Evolutionary conservation across 2,113 vertebrate genomes (phyloP), one percentile per base, ranked within the genome.

Genomic region (Epinephelus moara): DNA sequence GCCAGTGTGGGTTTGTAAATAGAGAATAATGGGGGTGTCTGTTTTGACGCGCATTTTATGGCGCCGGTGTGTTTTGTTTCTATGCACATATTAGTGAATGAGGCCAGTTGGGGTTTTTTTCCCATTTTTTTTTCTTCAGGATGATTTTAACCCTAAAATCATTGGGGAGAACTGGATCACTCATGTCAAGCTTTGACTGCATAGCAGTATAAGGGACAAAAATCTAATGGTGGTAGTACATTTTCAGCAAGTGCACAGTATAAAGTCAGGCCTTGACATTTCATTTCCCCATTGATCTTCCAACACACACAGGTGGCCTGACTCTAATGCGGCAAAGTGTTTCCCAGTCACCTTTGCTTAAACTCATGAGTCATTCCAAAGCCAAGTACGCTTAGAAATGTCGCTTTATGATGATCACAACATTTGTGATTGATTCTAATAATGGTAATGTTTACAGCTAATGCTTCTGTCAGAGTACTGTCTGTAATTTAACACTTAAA

Each of bases 291-390:
- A 57, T 64, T 59, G 27, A 73, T 84, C 60, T 69, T 53, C 78
- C 68, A 82, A 81, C 81, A 84, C 76, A 85, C 52, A 45, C 67
- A 80, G 33, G 56, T 64, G 53, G 37, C 77, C 76, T 86, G 37
- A 37, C 21, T 42, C 55, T 75, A 61, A 56, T 42, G 52, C 50
- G n/a, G 52, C 47, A 18, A 19, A 70, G 30, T 33, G 50, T 57
- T 70, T 25, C 37, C 23, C 14, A 47, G 27, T 25, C 23, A 23
- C 5, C 10, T 37, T 42, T 59, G 6, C 52, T 72, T 49, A 8
- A 9, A 3, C 1, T 60, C 25, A 21, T 27, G 18, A 64, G 37
- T 68, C 0, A 75, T 75, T 68, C n/a, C 8, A 60, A 53, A 60
- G 53, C 27, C 33, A 49, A 1, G 49, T 1, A 19, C 18, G 5